Percentiles rank a stretch among this genome's conserved stretches.
These are phyloP conservation scores for Rapana venosa DNA, from an alignment of 2,888 invertebrate genomes.

Conservation along the genomic window DNA sequence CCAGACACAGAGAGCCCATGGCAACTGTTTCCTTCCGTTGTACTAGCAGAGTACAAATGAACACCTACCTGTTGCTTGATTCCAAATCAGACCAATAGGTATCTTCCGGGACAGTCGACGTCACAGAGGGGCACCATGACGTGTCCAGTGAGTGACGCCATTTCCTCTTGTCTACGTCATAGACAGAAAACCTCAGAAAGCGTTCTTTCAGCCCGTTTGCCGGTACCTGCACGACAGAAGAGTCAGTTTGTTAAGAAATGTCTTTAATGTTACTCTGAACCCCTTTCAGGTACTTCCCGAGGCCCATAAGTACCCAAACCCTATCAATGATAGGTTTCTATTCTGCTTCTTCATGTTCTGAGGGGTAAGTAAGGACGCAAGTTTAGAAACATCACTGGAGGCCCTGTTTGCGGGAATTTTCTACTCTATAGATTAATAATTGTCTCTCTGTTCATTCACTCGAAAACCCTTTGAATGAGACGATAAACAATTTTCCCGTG, in stretches of 20 bases:
- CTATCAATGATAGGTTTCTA: no score
- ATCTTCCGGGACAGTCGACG: conserved; percentile 72
- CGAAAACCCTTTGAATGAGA: no score
- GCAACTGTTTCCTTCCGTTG: neutral
- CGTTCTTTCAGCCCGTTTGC: conserved; percentile 62
- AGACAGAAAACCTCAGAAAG: conserved; percentile 74
- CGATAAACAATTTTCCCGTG: no score
- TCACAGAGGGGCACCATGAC: conserved; percentile 72
- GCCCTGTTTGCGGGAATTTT: no score
- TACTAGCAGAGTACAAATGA: neutral
- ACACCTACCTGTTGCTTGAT: conserved; percentile 60
- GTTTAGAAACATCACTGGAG: no score
- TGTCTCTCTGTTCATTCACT: no score
- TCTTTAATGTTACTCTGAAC: no score
- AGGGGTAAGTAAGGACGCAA: no score
- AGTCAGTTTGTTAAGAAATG: neutral
- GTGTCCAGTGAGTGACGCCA: conserved; percentile 77
- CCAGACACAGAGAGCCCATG: neutral
- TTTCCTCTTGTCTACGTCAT: conserved; percentile 77
- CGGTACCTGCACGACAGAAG: conserved; percentile 55
- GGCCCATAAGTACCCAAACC: no score
- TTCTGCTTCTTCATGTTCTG: no score
- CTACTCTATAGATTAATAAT: no score
- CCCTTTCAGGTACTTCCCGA: no score
- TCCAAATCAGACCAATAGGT: conserved; percentile 70